Percentiles rank a stretch among this genome's conserved stretches.
These are phyloP conservation scores for Helicoverpa zea DNA, from an alignment of 1,140 invertebrate species.

Conservation along the genomic window DNA sequence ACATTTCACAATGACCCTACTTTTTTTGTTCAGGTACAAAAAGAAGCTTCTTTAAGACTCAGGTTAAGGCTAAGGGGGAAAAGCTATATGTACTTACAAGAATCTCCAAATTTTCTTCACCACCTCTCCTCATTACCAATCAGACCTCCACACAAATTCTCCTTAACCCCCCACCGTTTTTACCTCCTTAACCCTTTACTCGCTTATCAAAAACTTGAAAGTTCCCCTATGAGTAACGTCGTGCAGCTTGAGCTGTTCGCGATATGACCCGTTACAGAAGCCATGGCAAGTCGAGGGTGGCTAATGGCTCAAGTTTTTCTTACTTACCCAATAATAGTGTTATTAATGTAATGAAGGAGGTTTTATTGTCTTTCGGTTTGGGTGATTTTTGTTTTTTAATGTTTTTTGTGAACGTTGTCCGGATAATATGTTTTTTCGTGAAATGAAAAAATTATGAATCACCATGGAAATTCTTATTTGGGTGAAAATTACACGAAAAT, in stretches of 20 bases:
- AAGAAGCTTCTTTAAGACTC: background rate
- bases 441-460: no score
- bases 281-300: background rate
- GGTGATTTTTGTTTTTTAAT: background rate
- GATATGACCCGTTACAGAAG: constrained; percentile 34
- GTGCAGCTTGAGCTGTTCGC: background rate
- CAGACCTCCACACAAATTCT: constrained; percentile 60
- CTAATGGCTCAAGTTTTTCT: constrained; percentile 21
- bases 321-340: constrained; percentile 22
- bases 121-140: no score
- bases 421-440: no score
- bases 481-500: no score
- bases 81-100: no score
- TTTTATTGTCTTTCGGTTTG: background rate
- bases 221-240: constrained; percentile 27
- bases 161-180: background rate
- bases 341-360: constrained; percentile 28
- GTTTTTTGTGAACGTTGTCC: no score
- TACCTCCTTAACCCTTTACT: no score
- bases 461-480: no score
- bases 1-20: no score
- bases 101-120: no score
- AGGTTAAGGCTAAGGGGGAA: no score
- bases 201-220: constrained; percentile 57
- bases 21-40: background rate